These are phyloP conservation scores for Antrozous pallidus DNA, from an alignment of 2,797 vertebrate genomes.

Conservation along the genomic window DNA sequence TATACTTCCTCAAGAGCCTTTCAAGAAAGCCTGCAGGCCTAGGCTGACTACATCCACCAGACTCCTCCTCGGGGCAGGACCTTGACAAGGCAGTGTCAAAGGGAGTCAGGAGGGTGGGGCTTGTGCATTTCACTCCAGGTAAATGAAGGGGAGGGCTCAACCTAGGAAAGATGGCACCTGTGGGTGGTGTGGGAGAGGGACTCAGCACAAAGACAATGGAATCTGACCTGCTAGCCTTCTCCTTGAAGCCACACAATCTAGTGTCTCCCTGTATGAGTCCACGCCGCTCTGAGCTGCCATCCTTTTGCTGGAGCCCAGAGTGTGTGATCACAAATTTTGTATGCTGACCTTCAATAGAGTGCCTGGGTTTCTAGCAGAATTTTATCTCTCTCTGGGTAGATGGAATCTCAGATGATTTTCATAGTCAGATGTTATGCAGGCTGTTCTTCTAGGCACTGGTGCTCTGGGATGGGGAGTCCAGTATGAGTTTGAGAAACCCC, in stretches of 20 bases:
- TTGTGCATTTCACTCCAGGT: not conserved
- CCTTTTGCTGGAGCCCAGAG: not conserved
- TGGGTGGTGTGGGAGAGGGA: not conserved
- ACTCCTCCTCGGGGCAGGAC: not conserved
- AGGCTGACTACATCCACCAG: not conserved
- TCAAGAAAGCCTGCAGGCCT: not conserved
- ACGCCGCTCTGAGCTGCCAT: not conserved
- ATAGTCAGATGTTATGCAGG: not conserved
- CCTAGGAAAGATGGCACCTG: not conserved
- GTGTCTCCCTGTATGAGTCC: not conserved
- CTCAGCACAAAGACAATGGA: not conserved
- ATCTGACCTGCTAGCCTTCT: not conserved
- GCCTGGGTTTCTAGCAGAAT: not conserved
- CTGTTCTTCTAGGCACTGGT: not conserved
- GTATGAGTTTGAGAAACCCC: not conserved
- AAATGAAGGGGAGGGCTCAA: not conserved
- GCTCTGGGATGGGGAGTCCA: not conserved
- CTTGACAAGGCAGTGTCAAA: not conserved
- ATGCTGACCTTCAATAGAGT: not conserved
- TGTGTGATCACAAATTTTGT: not conserved
- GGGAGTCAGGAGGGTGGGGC: not conserved
- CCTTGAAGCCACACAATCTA: not conserved
- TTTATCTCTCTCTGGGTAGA: not conserved
- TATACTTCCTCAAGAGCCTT: not conserved
- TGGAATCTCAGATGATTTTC: not conserved